A percentile compares a stretch with the other conserved stretches of the same genome.
Evolutionary conservation across 2,797 vertebrate genomes (phyloP).

Genomic region (Ciconia nigra): DNA sequence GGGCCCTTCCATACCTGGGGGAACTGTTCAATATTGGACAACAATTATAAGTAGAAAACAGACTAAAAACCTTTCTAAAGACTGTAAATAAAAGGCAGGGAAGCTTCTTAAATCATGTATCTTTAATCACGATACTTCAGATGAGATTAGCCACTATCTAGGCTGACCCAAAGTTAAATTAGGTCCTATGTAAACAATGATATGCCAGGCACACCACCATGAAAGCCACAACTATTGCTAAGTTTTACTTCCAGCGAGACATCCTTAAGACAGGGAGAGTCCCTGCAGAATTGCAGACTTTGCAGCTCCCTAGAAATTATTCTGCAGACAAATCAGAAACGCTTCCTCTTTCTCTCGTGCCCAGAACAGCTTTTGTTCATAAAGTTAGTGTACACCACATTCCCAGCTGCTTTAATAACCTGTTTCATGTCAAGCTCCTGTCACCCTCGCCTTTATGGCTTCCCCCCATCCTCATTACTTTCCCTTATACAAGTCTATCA

Average conservation of each 20-base stretch:
- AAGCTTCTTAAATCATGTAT: background rate
- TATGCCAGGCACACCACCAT: background rate
- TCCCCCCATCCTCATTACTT: background rate
- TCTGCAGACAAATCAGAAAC: background rate
- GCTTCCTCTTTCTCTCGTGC: background rate
- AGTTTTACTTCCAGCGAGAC: background rate
- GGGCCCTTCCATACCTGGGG: background rate
- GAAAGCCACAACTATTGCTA: background rate
- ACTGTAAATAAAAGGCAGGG: background rate
- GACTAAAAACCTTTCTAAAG: background rate
- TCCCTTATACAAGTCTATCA: background rate
- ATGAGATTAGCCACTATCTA: background rate
- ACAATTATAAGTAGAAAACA: background rate
- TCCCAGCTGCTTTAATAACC: conserved; percentile 27
- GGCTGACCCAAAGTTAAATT: background rate
- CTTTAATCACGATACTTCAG: background rate
- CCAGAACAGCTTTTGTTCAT: background rate
- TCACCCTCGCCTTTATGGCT: background rate
- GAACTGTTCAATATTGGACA: background rate
- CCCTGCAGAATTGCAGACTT: background rate
- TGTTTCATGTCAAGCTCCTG: background rate
- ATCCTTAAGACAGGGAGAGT: background rate
- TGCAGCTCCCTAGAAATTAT: background rate
- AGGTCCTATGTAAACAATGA: background rate
- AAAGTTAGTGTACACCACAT: background rate